A percentile compares a stretch with the other conserved stretches of the same genome.
phyloP scores from a whole-genome alignment of 2,113 vertebrate species.

The Chloroceryle aenea region DNA sequence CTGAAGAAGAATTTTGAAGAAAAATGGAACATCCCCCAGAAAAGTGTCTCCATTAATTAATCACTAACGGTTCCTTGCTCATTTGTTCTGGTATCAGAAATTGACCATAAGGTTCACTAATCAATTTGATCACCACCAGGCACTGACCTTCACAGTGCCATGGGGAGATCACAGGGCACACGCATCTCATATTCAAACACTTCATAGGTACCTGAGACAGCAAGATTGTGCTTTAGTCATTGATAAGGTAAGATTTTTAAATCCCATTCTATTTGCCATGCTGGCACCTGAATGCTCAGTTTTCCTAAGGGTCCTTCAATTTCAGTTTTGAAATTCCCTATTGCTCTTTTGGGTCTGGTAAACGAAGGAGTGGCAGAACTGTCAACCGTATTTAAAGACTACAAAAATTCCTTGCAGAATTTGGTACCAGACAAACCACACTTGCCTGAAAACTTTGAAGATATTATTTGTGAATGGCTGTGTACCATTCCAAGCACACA shows the following conservation, averaged over 20 bases:
- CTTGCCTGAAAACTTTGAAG: not conserved
- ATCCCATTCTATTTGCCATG: not conserved
- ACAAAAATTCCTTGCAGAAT: not conserved
- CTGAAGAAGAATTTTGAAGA: not conserved
- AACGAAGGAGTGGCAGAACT: not conserved
- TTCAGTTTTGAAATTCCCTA: not conserved
- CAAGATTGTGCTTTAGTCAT: not conserved
- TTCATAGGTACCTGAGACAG: not conserved
- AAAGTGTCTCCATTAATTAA: not conserved
- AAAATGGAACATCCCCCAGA: not conserved
- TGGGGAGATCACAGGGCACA: accelerated
- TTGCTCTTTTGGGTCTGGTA: not conserved
- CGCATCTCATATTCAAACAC: not conserved
- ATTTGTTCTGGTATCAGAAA: not conserved
- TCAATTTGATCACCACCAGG: not conserved
- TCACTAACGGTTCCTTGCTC: not conserved
- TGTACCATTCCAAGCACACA: not conserved
- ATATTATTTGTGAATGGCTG: not conserved
- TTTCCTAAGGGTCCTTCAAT: not conserved
- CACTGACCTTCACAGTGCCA: not conserved
- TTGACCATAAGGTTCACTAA: not conserved
- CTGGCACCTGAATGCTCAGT: not conserved
- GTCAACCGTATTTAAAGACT: not conserved
- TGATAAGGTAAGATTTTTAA: not conserved
- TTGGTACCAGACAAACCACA: not conserved